Percentiles rank a stretch among this genome's conserved stretches.
phyloP scores from a whole-genome alignment of 2,113 vertebrate genomes.

The Eleginops maclovinus region DNA sequence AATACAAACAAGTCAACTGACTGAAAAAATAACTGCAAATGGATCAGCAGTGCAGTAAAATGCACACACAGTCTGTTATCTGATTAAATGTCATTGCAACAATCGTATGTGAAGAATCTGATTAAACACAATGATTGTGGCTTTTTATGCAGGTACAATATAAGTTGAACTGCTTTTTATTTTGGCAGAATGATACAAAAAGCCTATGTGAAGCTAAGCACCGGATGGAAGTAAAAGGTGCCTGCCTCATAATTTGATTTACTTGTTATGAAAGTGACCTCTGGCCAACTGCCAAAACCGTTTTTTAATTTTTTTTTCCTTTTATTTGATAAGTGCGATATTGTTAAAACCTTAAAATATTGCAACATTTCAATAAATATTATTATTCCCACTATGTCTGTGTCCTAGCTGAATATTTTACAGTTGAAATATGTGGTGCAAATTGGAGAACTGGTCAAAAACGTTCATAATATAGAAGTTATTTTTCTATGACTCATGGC shows the following conservation, averaged over 20 bases:
- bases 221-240: constrained; percentile 12
- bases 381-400: constrained; percentile 46
- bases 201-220: constrained; percentile 13
- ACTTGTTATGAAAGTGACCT: constrained; percentile 64
- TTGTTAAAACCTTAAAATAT: constrained; percentile 43
- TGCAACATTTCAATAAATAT: constrained; percentile 78
- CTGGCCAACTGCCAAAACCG: constrained; percentile 60
- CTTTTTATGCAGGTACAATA: constrained; percentile 9
- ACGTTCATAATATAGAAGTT: background rate
- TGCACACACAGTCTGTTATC: background rate
- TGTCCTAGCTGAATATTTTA: constrained; percentile 16
- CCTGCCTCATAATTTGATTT: background rate
- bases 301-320: constrained; percentile 53
- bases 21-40: background rate
- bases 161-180: background rate
- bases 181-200: constrained; percentile 10
- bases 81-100: constrained; percentile 1
- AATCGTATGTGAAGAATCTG: background rate
- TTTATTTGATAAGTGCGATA: constrained; percentile 54
- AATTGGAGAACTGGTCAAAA: background rate
- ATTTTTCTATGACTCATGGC: background rate
- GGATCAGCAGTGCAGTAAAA: background rate
- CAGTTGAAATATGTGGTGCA: background rate
- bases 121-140: background rate
- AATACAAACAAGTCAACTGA: background rate